Percentiles rank a stretch among this genome's conserved stretches.
These are phyloP conservation scores for Chironomus riparius DNA, from an alignment of 2,888 invertebrate species.

Conservation along the genomic window DNA sequence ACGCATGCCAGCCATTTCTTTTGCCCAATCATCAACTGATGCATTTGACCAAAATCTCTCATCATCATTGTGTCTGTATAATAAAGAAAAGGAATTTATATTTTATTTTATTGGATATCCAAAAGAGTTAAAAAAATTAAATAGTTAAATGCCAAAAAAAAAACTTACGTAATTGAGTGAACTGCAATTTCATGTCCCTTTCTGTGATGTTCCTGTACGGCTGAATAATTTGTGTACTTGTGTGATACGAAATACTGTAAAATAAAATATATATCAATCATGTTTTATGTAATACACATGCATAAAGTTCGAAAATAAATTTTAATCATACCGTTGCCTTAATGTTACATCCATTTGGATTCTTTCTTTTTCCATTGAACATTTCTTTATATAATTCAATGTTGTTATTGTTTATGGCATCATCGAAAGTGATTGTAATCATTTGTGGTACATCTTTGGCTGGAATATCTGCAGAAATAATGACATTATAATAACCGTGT, in stretches of 20 bases:
- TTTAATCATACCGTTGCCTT: conserved; percentile 56
- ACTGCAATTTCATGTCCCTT: conserved; percentile 91
- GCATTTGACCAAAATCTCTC: conserved; percentile 91
- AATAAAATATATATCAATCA: background rate
- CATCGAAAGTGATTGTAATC: conserved; percentile 90
- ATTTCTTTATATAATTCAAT: conserved; percentile 89
- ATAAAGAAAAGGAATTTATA: no score
- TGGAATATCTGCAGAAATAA: conserved; percentile 52
- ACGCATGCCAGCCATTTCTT: conserved; percentile 91
- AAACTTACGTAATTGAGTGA: conserved; percentile 82
- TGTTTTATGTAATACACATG: background rate
- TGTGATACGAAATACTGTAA: conserved; percentile 72
- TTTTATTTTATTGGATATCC: no score
- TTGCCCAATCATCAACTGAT: conserved; percentile 85
- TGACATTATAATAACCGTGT: no score
- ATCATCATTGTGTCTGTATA: conserved; percentile 72
- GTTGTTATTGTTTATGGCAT: conserved; percentile 91
- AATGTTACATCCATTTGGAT: conserved; percentile 89
- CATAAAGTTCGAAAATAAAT: background rate
- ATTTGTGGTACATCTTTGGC: conserved; percentile 83
- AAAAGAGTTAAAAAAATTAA: background rate
- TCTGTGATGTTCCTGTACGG: conserved; percentile 79
- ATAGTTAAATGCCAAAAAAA: background rate
- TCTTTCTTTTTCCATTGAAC: conserved; percentile 79
- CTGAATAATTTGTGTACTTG: conserved; percentile 88